These are phyloP conservation scores for Lipophrys pholis DNA, from an alignment of 2,113 vertebrate species.

Conservation along the genomic window DNA sequence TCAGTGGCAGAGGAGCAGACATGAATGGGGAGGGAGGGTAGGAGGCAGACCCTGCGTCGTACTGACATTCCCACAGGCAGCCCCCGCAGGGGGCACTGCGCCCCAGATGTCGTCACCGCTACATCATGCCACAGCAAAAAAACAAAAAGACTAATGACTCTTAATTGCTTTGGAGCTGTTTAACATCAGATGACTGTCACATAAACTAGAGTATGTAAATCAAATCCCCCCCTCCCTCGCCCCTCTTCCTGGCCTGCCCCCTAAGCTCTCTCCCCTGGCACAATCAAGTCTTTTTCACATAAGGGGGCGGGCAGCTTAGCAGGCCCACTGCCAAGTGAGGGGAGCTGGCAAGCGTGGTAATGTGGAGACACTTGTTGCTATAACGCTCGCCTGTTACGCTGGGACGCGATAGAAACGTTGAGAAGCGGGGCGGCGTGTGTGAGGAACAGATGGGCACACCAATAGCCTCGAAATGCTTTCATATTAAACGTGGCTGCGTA, in stretches of 20 bases:
- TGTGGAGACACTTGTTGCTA: constrained; percentile 86
- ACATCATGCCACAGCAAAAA: constrained; percentile 70
- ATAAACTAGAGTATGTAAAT: constrained; percentile 85
- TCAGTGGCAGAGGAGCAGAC: constrained; percentile 63
- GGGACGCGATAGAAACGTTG: constrained; percentile 57
- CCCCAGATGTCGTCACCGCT: constrained; percentile 60
- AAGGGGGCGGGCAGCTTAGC: constrained; percentile 77
- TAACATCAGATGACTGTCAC: constrained; percentile 84
- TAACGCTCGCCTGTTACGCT: constrained; percentile 80
- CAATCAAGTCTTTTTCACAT: constrained; percentile 84
- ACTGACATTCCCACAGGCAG: constrained; percentile 78
- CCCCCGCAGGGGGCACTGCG: constrained; percentile 60
- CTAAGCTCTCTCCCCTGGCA: constrained; percentile 79
- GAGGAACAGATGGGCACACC: constrained; percentile 71
- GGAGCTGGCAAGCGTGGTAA: constrained; percentile 81
- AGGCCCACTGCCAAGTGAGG: constrained; percentile 83
- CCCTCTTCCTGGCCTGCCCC: constrained; percentile 55
- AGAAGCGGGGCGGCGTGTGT: constrained; percentile 28
- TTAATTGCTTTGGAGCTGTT: constrained; percentile 84
- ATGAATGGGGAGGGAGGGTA: constrained; percentile 54
- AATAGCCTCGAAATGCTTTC: constrained; percentile 68
- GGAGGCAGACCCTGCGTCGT: constrained; percentile 57
- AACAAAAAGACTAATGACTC: constrained; percentile 86
- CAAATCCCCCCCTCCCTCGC: constrained; percentile 60
- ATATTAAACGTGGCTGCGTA: constrained; percentile 58